These are phyloP conservation scores for Hoplostethus atlanticus DNA, from an alignment of 2,797 vertebrate genomes.

Conservation along the genomic window DNA sequence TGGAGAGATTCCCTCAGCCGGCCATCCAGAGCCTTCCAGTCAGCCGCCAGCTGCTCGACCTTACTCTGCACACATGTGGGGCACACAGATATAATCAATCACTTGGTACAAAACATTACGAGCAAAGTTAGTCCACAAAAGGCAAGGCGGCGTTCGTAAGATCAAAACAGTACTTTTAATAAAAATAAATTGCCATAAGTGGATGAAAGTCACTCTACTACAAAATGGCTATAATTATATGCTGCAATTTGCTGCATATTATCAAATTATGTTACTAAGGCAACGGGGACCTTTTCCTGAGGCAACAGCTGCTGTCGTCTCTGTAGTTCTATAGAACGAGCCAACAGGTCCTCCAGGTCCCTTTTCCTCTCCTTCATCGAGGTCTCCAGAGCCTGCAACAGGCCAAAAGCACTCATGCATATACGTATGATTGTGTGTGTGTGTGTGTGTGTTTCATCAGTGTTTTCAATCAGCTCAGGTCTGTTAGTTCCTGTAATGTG, in stretches of 20 bases:
- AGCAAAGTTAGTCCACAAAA: background rate
- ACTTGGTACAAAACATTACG: background rate
- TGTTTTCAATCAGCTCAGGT: too few species aligned
- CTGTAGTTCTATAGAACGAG: slow-evolving; percentile 85
- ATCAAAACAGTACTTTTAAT: background rate
- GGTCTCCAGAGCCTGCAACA: slow-evolving; percentile 76
- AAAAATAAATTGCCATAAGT: background rate
- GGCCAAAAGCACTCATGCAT: background rate
- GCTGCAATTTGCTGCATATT: slow-evolving; percentile 22
- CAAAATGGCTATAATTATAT: slow-evolving; percentile 30
- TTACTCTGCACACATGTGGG: slow-evolving; percentile 71
- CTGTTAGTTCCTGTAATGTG: too few species aligned
- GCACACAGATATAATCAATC: slow-evolving; percentile 11
- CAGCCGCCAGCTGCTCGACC: slow-evolving; percentile 84
- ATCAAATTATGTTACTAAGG: slow-evolving; percentile 8
- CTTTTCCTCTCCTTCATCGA: slow-evolving; percentile 84
- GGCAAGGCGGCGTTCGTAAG: too few species aligned
- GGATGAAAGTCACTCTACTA: slow-evolving; percentile 2
- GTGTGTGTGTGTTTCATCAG: background rate
- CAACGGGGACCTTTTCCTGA: slow-evolving; percentile 83
- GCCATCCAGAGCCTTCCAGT: slow-evolving; percentile 85
- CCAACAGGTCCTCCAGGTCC: slow-evolving; percentile 84
- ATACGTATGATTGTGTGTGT: background rate
- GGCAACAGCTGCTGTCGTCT: slow-evolving; percentile 83
- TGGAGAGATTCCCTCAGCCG: slow-evolving; percentile 81